A percentile compares a stretch with the other conserved stretches of the same genome.
phyloP scores from a whole-genome alignment of 2,888 invertebrate species.

The Pasiphila rectangulata region DNA sequence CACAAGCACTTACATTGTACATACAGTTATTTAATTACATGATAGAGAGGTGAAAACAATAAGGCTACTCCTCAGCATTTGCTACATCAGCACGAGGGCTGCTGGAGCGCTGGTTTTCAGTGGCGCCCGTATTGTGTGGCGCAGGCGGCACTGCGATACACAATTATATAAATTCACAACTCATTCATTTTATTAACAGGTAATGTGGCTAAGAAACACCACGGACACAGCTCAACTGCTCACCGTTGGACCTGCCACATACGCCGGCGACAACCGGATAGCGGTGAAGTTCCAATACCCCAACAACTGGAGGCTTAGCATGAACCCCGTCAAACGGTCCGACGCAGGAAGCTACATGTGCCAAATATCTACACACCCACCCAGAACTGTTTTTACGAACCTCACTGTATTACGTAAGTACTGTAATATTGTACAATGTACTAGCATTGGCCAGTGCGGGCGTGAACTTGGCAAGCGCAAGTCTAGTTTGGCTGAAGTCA shows the following conservation, averaged over 20 bases:
- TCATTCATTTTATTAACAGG: conserved; percentile 71
- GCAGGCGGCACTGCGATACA: no score
- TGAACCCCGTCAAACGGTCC: conserved; percentile 85
- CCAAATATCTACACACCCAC: conserved; percentile 90
- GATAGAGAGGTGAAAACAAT: no score
- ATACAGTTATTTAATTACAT: no score
- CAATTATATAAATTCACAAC: background rate
- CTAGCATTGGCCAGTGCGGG: background rate
- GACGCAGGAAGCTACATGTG: conserved; percentile 89
- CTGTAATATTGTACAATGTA: background rate
- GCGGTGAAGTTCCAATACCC: conserved; percentile 85
- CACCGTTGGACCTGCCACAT: conserved; percentile 83
- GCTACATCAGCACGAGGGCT: no score
- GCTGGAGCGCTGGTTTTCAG: no score
- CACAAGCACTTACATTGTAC: no score
- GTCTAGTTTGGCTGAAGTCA: background rate
- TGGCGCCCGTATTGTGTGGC: no score
- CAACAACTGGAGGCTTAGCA: conserved; percentile 85
- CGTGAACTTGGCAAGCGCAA: background rate
- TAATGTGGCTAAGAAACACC: conserved; percentile 85
- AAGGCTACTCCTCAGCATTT: no score
- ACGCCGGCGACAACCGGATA: conserved; percentile 83
- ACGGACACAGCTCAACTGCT: conserved; percentile 83
- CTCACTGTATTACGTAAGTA: conserved; percentile 87
- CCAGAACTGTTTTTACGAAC: conserved; percentile 87